phyloP scores from a whole-genome alignment of 1,140 invertebrate genomes.

The Andrena cerasifolii region DNA sequence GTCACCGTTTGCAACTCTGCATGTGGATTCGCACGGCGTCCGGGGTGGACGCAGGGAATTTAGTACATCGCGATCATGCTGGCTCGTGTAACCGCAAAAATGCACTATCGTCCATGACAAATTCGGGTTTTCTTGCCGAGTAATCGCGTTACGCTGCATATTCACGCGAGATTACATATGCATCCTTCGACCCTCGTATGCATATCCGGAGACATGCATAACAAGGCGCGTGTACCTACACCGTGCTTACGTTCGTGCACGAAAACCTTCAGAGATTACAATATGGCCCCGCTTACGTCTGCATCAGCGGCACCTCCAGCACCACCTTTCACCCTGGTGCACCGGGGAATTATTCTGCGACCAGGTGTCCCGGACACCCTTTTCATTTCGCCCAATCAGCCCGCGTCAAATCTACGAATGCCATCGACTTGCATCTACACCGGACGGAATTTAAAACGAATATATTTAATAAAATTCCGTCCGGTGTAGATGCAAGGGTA shows the following conservation, averaged over 20 bases:
- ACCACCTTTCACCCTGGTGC: not conserved
- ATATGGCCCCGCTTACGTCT: conserved; percentile 9
- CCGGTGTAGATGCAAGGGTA: too few species aligned
- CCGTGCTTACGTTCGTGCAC: conserved; percentile 20
- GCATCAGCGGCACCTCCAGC: not conserved
- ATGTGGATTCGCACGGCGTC: too few species aligned
- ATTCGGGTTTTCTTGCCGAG: not conserved
- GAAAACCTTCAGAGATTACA: conserved; percentile 27
- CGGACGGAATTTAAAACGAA: too few species aligned
- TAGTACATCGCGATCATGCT: conserved; percentile 3
- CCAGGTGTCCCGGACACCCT: not conserved
- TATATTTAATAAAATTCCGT: too few species aligned
- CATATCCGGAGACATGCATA: conserved; percentile 37
- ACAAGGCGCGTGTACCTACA: conserved; percentile 34
- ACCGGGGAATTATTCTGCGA: not conserved
- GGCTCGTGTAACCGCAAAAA: not conserved
- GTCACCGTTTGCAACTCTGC: too few species aligned
- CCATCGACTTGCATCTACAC: too few species aligned
- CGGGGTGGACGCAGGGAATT: not conserved
- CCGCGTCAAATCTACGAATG: too few species aligned
- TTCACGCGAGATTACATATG: conserved; percentile 50
- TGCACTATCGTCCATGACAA: not conserved
- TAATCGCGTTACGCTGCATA: conserved; percentile 33
- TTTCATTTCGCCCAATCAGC: not conserved
- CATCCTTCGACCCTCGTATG: conserved; percentile 31